Evolutionary conservation across 1,140 invertebrate species (phyloP).

Genomic region (Nebria ingens): DNA sequence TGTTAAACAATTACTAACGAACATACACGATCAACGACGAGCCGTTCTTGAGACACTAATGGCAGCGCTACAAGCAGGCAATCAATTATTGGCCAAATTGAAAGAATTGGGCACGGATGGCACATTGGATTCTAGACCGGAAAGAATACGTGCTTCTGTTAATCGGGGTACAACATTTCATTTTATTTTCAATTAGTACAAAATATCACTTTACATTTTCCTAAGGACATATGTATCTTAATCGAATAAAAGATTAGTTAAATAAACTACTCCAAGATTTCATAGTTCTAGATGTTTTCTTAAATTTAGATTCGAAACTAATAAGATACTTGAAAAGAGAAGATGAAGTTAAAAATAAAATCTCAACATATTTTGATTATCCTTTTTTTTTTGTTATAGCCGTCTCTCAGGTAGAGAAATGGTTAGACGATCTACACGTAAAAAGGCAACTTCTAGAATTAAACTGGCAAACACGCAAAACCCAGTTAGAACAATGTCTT

Average conservation of each 20-base stretch:
- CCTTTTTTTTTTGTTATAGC: conserved; percentile 35
- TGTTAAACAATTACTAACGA: conserved; percentile 51
- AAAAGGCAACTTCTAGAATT: conserved; percentile 60
- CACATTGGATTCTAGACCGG: conserved; percentile 63
- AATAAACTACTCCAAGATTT: too few relatives aligned
- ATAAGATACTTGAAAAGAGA: too few relatives aligned
- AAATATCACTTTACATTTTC: background rate
- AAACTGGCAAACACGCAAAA: conserved; percentile 57
- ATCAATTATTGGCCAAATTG: conserved; percentile 58
- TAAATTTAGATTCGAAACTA: too few relatives aligned
- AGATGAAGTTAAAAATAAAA: too few relatives aligned
- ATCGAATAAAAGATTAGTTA: too few relatives aligned
- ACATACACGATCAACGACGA: conserved; percentile 52
- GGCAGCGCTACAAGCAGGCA: conserved; percentile 67
- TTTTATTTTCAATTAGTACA: background rate
- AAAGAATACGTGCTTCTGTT: conserved; percentile 51
- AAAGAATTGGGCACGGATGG: conserved; percentile 54
- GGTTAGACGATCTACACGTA: conserved; percentile 69
- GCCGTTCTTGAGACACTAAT: conserved; percentile 66
- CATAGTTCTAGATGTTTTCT: too few relatives aligned
- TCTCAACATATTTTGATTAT: conserved; percentile 10
- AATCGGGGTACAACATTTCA: conserved; percentile 41
- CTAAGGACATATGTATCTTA: too few relatives aligned
- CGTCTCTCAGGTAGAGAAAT: conserved; percentile 59
- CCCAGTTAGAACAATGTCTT: conserved; percentile 65